Percentiles rank a stretch among this genome's conserved stretches.
Conservation (phyloP, 2,888 invertebrate genomes). For the Diloba caeruleocephala region DNA sequence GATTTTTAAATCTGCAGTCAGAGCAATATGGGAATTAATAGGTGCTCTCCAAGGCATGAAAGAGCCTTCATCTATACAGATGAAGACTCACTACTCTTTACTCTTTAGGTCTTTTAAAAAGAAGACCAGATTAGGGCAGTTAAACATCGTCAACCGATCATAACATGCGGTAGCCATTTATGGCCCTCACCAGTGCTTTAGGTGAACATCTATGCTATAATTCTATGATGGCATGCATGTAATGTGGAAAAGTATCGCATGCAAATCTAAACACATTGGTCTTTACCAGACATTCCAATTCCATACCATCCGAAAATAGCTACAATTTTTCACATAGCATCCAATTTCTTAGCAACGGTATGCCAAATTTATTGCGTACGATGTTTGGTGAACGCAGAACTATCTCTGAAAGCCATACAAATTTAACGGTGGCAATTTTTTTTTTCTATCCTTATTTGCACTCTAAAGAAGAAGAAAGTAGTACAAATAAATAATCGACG, state of each 20-base stretch:
- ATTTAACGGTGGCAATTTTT: conserved; percentile 3
- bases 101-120: too few species aligned
- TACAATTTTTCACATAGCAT: conserved; percentile 57
- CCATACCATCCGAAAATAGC: conserved; percentile 40
- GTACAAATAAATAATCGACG: too few species aligned
- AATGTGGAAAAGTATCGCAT: background rate
- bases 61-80: too few species aligned
- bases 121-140: too few species aligned
- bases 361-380: conserved; percentile 61
- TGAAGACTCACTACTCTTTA: too few species aligned
- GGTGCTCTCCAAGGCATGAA: too few species aligned
- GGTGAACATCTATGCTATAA: too few species aligned
- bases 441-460: conserved; percentile 6
- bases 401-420: conserved; percentile 34
- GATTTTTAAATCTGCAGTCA: too few species aligned
- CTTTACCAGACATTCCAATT: conserved; percentile 63
- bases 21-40: too few species aligned
- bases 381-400: conserved; percentile 13
- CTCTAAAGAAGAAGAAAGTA: background rate
- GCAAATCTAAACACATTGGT: conserved; percentile 45
- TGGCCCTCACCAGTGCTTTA: too few species aligned
- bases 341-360: conserved; percentile 62
- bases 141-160: too few species aligned
- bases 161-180: too few species aligned
- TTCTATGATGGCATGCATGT: background rate